These are phyloP conservation scores for Sebastolobus altivelis DNA, from an alignment of 2,797 vertebrate species.

Conservation along the genomic window DNA sequence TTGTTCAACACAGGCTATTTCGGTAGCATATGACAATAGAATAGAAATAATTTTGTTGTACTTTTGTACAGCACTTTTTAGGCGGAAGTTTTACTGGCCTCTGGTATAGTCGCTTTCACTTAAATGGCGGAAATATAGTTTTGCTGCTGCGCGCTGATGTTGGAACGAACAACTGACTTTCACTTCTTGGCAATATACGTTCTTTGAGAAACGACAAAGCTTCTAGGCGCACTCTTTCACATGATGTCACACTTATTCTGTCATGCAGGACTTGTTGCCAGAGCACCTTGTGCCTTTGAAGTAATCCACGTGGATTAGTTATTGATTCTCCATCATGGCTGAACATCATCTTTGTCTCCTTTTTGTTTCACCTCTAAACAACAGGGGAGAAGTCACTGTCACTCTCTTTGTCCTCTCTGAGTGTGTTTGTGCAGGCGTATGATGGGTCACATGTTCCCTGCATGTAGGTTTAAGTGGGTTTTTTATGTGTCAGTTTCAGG, in stretches of 20 bases:
- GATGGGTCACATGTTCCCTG: slow-evolving; percentile 6
- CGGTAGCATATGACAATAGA: too few relatives aligned
- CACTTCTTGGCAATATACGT: too few relatives aligned
- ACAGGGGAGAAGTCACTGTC: slow-evolving; percentile 30
- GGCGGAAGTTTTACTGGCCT: accelerated
- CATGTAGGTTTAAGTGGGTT: slow-evolving; percentile 26
- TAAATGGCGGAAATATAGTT: accelerated
- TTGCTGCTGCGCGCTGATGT: too few relatives aligned
- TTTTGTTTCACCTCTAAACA: slow-evolving; percentile 64
- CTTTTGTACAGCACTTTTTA: too few relatives aligned
- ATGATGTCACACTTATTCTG: slow-evolving; percentile 38
- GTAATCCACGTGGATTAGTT: slow-evolving; percentile 73
- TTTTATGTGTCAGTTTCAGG: slow-evolving; percentile 29
- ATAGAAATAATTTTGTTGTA: too few relatives aligned
- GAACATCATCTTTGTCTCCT: slow-evolving; percentile 60
- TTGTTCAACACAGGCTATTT: too few relatives aligned
- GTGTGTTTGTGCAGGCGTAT: neutral
- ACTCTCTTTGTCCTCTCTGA: slow-evolving; percentile 8
- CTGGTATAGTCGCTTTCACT: neutral
- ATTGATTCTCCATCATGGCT: slow-evolving; percentile 68
- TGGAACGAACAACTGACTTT: too few relatives aligned
- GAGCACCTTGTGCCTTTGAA: slow-evolving; percentile 60
- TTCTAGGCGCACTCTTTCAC: neutral
- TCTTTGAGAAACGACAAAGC: slow-evolving; percentile 15
- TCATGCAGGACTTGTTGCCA: slow-evolving; percentile 41